Percentiles rank a stretch among this genome's conserved stretches.
phyloP scores from a whole-genome alignment of 2,888 invertebrate species.

The Pedicia rivosa region DNA sequence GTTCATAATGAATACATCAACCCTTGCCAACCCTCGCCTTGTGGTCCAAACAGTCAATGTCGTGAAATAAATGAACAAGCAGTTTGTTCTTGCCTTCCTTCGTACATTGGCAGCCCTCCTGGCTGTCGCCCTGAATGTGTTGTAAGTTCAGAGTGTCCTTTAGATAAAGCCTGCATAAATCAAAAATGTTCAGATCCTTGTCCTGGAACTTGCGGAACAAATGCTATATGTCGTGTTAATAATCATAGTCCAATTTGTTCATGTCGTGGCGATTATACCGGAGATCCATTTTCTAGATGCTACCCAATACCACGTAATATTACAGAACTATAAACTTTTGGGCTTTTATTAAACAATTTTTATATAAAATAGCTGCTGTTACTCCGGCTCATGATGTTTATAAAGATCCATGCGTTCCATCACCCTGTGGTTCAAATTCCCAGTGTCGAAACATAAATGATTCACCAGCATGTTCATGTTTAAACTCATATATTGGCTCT shows the following conservation, averaged over 20 bases:
- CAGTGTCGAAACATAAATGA: conserved; percentile 38
- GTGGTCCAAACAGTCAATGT: conserved; percentile 62
- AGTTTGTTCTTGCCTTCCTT: conserved; percentile 50
- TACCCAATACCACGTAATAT: conserved; percentile 23
- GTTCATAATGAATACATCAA: conserved; percentile 27
- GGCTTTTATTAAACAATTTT: no score
- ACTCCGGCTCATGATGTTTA: conserved; percentile 17
- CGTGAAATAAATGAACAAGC: conserved; percentile 45
- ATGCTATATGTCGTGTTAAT: conserved; percentile 38
- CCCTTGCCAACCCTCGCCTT: conserved; percentile 60
- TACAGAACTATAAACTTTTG: conserved; percentile 27
- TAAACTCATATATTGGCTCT: conserved; percentile 41
- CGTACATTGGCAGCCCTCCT: conserved; percentile 58
- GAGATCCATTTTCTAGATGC: conserved; percentile 36
- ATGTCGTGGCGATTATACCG: conserved; percentile 36
- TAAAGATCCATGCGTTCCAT: conserved; percentile 45
- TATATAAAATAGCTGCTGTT: conserved; percentile 11
- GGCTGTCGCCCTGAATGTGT: conserved; percentile 67
- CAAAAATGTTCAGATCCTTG: conserved; percentile 60
- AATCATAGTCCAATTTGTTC: conserved; percentile 45
- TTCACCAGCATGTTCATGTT: conserved; percentile 43
- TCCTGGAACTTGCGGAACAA: conserved; percentile 46
- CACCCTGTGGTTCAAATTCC: conserved; percentile 49
- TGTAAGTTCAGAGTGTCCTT: conserved; percentile 59
- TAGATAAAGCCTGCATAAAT: conserved; percentile 54